Evolutionary conservation across 2,888 invertebrate genomes (phyloP), one percentile per base, ranked within the genome.

Genomic region (Trilocha varians): DNA sequence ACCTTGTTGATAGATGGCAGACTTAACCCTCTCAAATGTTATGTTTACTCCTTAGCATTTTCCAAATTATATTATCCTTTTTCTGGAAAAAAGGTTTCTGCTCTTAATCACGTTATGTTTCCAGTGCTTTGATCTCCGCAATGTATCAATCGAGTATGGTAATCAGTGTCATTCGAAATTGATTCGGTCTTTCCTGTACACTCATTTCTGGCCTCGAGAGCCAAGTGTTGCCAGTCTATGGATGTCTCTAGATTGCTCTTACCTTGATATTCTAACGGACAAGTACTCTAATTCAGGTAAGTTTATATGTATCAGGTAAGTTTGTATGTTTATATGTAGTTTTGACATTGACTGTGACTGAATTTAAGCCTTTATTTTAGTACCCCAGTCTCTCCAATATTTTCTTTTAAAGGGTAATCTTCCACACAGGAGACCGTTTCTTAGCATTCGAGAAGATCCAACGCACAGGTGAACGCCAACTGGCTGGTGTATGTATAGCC

Each of bases 181-280:
- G 43, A 78, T 89, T 36, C 54, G 79, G 1, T 73, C 86, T 15
- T 76, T 88, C 48, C 77, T 89, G 44, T 83, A 82, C 61, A 67
- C 70, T 1, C 70, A 84, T 34, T 87, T 79, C 59, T 88, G 87
- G 76, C 78, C 79, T 0, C 79, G 87, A 1, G 89, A 89, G 58
- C 89, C 89, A 1, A 84, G 78, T 34, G 65, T 83, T 5, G 57
- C 63, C 1, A 67, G 75, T 0, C 60, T 88, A 1, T 86, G 85
- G 67, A 77, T 88, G 63, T 33, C 58, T 0, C 48, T 72, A 6
- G 47, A 69, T 43, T 61, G 65, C 38, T 52, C 67, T 0, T 83
- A 80, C 44, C 46, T 84, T 25, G 57, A 66, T 11, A 44, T 64
- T 1, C 62, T 82, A 3, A 68, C 74, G 32, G 78, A 62, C 42